These are phyloP conservation scores for Ariopsis seemanni DNA, from an alignment of 2,113 vertebrate genomes.

Conservation along the genomic window DNA sequence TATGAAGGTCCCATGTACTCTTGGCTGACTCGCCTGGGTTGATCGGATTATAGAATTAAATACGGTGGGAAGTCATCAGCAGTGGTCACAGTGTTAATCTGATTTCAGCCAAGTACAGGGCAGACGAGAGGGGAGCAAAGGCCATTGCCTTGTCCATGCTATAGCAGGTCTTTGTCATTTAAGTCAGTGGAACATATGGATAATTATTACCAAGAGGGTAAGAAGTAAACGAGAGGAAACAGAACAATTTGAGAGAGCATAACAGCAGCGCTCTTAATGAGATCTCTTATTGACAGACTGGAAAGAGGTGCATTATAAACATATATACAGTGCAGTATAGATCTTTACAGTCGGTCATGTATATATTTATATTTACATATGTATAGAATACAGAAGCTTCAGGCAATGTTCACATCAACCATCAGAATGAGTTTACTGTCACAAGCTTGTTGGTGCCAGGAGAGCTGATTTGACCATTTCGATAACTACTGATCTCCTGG, in stretches of 20 bases:
- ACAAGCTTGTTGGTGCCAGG: too few relatives aligned
- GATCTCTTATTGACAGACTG: background rate
- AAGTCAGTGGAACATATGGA: background rate
- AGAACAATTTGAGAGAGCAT: background rate
- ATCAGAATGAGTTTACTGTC: too few relatives aligned
- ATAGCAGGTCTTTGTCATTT: conserved; percentile 1
- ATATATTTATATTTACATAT: too few relatives aligned
- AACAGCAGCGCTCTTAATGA: background rate
- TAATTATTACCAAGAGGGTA: background rate
- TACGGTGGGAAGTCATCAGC: conserved; percentile 49
- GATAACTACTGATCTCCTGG: too few relatives aligned
- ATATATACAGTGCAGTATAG: background rate
- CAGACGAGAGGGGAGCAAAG: conserved; percentile 35
- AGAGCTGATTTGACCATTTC: too few relatives aligned
- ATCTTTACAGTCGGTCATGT: too few relatives aligned
- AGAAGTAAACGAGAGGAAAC: background rate
- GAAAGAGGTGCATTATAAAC: background rate
- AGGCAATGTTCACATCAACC: too few relatives aligned
- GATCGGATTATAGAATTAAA: conserved; percentile 43
- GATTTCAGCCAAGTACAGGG: conserved; percentile 44
- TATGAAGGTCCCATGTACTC: background rate
- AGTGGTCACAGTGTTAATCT: conserved; percentile 48
- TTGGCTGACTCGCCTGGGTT: conserved; percentile 1
- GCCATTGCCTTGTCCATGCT: background rate
- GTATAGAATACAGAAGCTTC: too few relatives aligned